Percentiles rank a stretch among this genome's conserved stretches.
These are phyloP conservation scores for Rhagophthalmus giganteus DNA, from an alignment of 2,888 invertebrate genomes.

Conservation along the genomic window DNA sequence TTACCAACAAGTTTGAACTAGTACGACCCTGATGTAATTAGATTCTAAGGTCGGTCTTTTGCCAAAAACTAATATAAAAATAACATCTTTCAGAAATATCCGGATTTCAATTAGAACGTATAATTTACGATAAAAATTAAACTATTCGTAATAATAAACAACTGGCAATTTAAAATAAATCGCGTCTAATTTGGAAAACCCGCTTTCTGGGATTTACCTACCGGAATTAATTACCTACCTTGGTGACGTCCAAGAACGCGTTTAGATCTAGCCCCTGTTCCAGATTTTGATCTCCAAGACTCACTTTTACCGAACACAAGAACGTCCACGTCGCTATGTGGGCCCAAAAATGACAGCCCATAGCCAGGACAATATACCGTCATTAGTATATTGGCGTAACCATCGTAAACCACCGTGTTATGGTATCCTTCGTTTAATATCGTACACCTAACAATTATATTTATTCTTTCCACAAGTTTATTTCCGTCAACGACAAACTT, in stretches of 20 bases:
- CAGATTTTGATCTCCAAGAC: slow-evolving; percentile 41
- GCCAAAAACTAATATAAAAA: slow-evolving; percentile 10
- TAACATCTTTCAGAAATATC: slow-evolving; percentile 5
- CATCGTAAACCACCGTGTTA: slow-evolving; percentile 39
- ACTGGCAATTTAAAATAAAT: slow-evolving; percentile 6
- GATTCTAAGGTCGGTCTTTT: not conserved
- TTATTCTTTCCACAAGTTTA: slow-evolving; percentile 23
- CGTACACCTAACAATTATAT: slow-evolving; percentile 5
- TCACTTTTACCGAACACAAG: slow-evolving; percentile 41
- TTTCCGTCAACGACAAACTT: slow-evolving; percentile 33
- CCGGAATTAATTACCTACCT: slow-evolving; percentile 44
- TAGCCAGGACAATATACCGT: slow-evolving; percentile 48
- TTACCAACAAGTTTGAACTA: no score
- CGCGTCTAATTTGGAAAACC: slow-evolving; percentile 38
- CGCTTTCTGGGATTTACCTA: slow-evolving; percentile 40
- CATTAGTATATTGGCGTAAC: slow-evolving; percentile 42
- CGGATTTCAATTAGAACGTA: not conserved
- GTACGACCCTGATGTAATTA: no score
- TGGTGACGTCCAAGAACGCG: slow-evolving; percentile 47
- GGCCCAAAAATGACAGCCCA: slow-evolving; percentile 49
- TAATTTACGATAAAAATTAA: slow-evolving; percentile 5
- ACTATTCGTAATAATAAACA: not conserved
- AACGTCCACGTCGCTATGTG: slow-evolving; percentile 49
- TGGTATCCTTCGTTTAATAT: slow-evolving; percentile 10
- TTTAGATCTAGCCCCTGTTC: slow-evolving; percentile 49